Conservation (phyloP, 1,140 invertebrate genomes). For the Lucilia sericata region DNA sequence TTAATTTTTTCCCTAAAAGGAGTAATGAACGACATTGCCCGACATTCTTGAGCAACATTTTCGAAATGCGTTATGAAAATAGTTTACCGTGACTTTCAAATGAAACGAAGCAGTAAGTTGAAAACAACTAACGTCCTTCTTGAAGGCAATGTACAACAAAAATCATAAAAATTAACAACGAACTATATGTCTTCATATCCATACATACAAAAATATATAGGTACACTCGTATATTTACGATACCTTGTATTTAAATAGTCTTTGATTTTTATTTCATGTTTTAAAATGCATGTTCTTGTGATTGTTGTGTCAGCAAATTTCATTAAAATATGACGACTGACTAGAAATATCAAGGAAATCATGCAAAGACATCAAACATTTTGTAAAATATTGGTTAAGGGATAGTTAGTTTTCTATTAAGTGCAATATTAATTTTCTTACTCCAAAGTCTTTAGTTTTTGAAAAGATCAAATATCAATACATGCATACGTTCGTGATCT, state of each 20-base stretch:
- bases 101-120: neutral
- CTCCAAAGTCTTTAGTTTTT: too few species aligned
- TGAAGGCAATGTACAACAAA: neutral
- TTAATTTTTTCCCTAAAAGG: conserved; percentile 35
- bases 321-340: neutral
- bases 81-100: conserved; percentile 19
- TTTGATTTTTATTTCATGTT: neutral
- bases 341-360: conserved; percentile 16
- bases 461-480: too few species aligned
- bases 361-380: neutral
- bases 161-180: conserved; percentile 12
- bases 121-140: neutral
- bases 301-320: neutral
- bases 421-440: too few species aligned
- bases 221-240: too few species aligned
- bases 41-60: conserved; percentile 53
- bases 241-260: too few species aligned
- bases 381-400: neutral
- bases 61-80: neutral
- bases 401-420: too few species aligned
- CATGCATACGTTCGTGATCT: too few species aligned
- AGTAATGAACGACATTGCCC: conserved; percentile 66
- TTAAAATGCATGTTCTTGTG: neutral
- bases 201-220: too few species aligned
- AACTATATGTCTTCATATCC: neutral